Conservation (phyloP, 1,140 invertebrate genomes). For the Lasioglossum baleicum region DNA sequence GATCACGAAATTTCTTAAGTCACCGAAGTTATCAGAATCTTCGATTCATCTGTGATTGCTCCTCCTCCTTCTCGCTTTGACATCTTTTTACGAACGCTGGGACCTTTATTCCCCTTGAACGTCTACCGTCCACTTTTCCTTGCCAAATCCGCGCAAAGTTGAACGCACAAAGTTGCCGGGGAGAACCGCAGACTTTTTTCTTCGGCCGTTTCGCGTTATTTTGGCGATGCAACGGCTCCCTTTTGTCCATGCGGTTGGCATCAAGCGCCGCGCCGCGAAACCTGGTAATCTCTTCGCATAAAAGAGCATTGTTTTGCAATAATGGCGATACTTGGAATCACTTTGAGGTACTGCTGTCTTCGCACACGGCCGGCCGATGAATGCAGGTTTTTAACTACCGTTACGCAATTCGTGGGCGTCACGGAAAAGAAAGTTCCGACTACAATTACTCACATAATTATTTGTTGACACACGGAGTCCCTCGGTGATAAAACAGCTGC, state of each 20-base stretch:
- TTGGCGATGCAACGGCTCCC: no score
- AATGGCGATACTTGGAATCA: neutral
- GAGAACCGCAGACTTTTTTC: neutral
- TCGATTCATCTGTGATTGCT: neutral
- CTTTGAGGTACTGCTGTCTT: neutral
- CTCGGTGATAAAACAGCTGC: no score
- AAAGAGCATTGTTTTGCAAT: neutral
- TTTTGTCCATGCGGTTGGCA: neutral
- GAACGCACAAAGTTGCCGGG: neutral
- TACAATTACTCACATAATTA: no score
- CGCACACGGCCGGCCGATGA: no score
- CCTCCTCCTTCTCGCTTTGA: constrained; percentile 4
- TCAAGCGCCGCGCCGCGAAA: neutral
- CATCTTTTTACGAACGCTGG: neutral
- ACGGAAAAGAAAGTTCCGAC: no score
- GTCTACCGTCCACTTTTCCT: neutral
- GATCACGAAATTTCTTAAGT: neutral
- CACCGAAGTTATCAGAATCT: neutral
- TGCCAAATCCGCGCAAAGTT: neutral
- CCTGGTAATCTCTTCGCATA: neutral
- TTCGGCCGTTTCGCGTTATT: neutral
- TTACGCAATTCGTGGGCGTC: no score
- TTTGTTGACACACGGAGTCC: no score
- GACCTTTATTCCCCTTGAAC: no score
- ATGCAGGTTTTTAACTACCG: no score